A percentile compares a stretch with the other conserved stretches of the same genome.
These are phyloP conservation scores for Ariopsis seemanni DNA, from an alignment of 2,113 vertebrate species.

Conservation along the genomic window DNA sequence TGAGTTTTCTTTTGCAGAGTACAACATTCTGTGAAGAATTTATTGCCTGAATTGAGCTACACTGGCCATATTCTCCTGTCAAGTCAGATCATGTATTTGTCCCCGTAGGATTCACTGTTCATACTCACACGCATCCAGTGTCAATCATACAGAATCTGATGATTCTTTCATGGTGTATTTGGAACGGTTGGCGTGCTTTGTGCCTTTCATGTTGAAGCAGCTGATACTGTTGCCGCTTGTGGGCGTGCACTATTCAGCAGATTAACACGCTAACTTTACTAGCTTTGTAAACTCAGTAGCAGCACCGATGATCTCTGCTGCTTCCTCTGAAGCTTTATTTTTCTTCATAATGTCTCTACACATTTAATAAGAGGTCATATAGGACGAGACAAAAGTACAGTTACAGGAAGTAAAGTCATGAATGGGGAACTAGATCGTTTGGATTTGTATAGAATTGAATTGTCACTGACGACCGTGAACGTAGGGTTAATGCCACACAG, in stretches of 20 bases:
- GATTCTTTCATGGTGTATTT: not conserved
- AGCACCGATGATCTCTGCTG: not conserved
- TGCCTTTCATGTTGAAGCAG: not conserved
- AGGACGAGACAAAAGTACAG: not conserved
- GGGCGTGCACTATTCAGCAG: not conserved
- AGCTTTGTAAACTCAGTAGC: not conserved
- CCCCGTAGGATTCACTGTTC: not conserved
- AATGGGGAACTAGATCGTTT: no score
- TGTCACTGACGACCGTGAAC: no score
- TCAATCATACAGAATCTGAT: not conserved
- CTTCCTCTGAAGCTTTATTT: not conserved
- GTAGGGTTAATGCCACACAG: no score
- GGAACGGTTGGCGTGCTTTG: not conserved
- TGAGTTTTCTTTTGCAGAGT: not conserved
- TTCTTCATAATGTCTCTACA: not conserved
- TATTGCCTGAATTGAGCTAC: not conserved
- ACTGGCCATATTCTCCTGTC: conserved; percentile 5
- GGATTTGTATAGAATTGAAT: no score
- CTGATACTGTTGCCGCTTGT: not conserved
- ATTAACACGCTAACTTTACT: not conserved
- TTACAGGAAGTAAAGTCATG: not conserved
- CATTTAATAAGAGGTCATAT: not conserved
- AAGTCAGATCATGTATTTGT: not conserved
- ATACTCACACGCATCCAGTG: not conserved
- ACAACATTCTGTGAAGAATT: not conserved